phyloP scores from a whole-genome alignment of 2,888 invertebrate genomes.

The Erannis defoliaria region DNA sequence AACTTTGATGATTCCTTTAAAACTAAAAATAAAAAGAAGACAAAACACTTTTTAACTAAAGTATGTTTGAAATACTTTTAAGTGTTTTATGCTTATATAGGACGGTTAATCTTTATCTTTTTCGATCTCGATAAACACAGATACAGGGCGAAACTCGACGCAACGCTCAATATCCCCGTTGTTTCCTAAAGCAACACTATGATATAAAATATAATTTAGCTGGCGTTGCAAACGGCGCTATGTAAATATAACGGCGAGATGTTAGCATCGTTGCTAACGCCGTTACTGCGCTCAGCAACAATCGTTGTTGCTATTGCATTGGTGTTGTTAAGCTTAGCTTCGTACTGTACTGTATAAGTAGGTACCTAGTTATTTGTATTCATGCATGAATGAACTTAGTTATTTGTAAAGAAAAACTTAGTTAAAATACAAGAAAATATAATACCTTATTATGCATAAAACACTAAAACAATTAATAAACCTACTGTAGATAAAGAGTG shows the following conservation, averaged over 20 bases:
- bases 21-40: no score
- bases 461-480: no score
- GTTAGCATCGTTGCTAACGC: slow-evolving; percentile 3
- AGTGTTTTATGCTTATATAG: no score
- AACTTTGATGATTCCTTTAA: no score
- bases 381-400: neutral
- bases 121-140: neutral
- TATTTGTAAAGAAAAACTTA: neutral
- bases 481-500: no score
- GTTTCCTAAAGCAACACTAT: slow-evolving; percentile 13
- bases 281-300: slow-evolving; percentile 7
- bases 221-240: slow-evolving; percentile 14
- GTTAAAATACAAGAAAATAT: no score
- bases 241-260: slow-evolving; percentile 18
- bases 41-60: no score
- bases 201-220: slow-evolving; percentile 17
- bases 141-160: neutral
- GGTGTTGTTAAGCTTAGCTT: slow-evolving; percentile 4
- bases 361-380: neutral
- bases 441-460: no score
- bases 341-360: neutral
- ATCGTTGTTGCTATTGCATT: slow-evolving; percentile 3
- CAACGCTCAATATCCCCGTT: slow-evolving; percentile 6
- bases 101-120: neutral
- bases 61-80: no score